Conservation (phyloP, 2,113 vertebrate genomes). For the Heterotilapia buettikoferi region DNA sequence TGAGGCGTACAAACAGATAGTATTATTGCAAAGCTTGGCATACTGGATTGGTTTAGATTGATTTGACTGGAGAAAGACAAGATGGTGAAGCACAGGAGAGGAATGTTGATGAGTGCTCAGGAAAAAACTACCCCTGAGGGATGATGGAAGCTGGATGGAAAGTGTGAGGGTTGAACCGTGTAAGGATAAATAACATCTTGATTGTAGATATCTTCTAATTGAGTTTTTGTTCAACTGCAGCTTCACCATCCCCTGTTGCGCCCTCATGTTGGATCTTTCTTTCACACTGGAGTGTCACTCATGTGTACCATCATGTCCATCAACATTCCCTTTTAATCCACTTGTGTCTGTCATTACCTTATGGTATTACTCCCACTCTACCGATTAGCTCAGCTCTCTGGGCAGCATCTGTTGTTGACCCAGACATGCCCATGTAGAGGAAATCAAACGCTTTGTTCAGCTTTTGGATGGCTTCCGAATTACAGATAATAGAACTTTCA, state of each 20-base stretch:
- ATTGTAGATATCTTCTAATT: neutral
- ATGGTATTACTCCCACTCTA: slow-evolving; percentile 34
- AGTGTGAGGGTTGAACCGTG: neutral
- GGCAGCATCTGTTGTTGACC: neutral
- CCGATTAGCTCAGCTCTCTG: slow-evolving; percentile 22
- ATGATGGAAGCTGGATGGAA: slow-evolving; percentile 38
- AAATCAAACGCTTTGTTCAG: slow-evolving; percentile 12
- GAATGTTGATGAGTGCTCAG: neutral
- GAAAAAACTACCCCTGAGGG: neutral
- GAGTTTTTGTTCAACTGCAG: slow-evolving; percentile 4
- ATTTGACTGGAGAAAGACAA: neutral
- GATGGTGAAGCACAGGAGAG: neutral
- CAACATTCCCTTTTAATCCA: slow-evolving; percentile 50
- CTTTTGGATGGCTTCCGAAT: neutral
- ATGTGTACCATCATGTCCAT: slow-evolving; percentile 43
- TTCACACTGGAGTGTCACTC: slow-evolving; percentile 2
- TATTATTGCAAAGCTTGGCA: slow-evolving; percentile 15
- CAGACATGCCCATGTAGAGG: slow-evolving; percentile 46
- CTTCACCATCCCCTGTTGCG: neutral
- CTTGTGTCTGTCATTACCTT: slow-evolving; percentile 55
- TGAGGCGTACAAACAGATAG: slow-evolving; percentile 27
- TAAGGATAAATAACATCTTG: neutral
- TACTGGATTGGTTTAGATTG: neutral
- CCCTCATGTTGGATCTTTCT: neutral
- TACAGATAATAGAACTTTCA: neutral